Percentiles rank a stretch among this genome's conserved stretches.
phyloP scores from a whole-genome alignment of 2,888 invertebrate species.

The Drosophila pegasa region DNA sequence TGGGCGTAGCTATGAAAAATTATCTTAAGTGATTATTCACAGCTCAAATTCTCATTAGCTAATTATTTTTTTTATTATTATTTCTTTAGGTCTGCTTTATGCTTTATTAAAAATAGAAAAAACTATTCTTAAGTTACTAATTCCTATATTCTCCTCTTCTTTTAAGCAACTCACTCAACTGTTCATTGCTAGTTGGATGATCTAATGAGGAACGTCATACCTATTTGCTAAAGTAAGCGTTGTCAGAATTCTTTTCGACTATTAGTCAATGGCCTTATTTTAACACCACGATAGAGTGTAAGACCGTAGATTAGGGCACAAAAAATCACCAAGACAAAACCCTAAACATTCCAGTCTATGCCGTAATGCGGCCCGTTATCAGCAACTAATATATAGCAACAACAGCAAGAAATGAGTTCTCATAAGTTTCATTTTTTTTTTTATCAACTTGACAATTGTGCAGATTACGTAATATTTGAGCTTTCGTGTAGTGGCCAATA shows the following conservation, averaged over 20 bases:
- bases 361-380: constrained; percentile 49
- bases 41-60: not conserved
- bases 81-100: not conserved
- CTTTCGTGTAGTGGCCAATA: not conserved
- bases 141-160: not conserved
- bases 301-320: constrained; percentile 32
- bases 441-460: constrained; percentile 39
- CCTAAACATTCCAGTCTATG: constrained; percentile 31
- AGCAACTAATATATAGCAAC: constrained; percentile 46
- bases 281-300: constrained; percentile 33
- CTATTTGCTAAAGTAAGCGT: constrained; percentile 19
- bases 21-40: constrained; percentile 5
- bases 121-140: not conserved
- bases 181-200: constrained; percentile 1
- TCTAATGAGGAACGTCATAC: constrained; percentile 30
- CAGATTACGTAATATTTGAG: constrained; percentile 42
- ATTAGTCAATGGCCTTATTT: constrained; percentile 56
- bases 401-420: constrained; percentile 25
- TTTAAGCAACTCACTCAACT: not conserved
- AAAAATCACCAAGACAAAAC: constrained; percentile 15
- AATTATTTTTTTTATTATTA: not conserved
- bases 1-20: constrained; percentile 1
- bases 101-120: not conserved
- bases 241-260: constrained; percentile 10
- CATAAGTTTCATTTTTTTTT: constrained; percentile 12